Conservation (phyloP, 2,113 vertebrate species). For the Varanus komodoensis region DNA sequence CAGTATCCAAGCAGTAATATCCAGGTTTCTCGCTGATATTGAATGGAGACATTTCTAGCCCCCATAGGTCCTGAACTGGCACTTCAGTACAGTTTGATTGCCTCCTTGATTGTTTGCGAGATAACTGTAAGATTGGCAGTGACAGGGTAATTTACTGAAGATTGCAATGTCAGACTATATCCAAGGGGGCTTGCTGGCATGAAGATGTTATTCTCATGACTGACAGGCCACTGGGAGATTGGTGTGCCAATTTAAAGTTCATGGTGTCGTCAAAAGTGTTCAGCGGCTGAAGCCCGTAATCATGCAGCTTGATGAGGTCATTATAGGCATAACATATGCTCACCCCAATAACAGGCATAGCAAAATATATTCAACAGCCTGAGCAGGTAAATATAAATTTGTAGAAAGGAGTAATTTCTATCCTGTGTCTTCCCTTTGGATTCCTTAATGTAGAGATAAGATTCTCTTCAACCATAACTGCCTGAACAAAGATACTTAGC, state of each 20-base stretch:
- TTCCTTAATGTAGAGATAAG: constrained; percentile 44
- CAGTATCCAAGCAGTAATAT: constrained; percentile 42
- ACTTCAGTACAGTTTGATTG: constrained; percentile 82
- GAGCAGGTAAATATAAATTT: constrained; percentile 61
- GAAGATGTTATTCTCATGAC: constrained; percentile 78
- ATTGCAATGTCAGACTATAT: constrained; percentile 83
- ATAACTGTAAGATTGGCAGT: constrained; percentile 83
- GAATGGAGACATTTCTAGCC: constrained; percentile 71
- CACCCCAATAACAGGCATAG: constrained; percentile 51
- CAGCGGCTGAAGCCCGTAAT: constrained; percentile 67
- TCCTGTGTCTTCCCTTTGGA: constrained; percentile 20
- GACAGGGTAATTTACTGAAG: constrained; percentile 86
- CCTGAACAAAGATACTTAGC: constrained; percentile 45
- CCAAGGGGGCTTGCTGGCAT: constrained; percentile 75
- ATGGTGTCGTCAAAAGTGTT: constrained; percentile 64
- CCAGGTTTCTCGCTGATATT: constrained; percentile 51
- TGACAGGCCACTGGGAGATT: constrained; percentile 79
- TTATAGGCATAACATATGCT: constrained; percentile 55
- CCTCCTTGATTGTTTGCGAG: constrained; percentile 84
- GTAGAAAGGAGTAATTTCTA: constrained; percentile 37
- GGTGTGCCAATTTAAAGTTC: constrained; percentile 80
- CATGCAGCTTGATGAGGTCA: constrained; percentile 74
- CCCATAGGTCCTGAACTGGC: constrained; percentile 77
- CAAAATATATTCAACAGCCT: constrained; percentile 7
- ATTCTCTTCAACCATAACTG: constrained; percentile 47